Conservation (phyloP, 2,113 vertebrate genomes). For the Thalassarche chlororhynchos region DNA sequence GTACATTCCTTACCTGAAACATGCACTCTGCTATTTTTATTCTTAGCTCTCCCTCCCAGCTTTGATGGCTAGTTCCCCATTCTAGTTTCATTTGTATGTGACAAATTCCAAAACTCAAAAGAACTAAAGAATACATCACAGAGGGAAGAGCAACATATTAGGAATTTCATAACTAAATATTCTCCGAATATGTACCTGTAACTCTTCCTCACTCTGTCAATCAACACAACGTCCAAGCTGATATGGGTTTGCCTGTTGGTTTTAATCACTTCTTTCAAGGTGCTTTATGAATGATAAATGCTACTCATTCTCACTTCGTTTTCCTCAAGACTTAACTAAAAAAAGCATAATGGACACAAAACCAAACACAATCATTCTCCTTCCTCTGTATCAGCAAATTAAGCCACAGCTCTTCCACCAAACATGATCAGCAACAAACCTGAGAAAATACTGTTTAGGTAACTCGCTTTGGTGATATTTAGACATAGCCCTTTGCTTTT, state of each 20-base stretch:
- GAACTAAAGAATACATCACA: not conserved
- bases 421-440: not conserved
- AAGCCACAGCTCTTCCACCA: not conserved
- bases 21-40: not conserved
- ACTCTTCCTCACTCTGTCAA: not conserved
- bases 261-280: not conserved
- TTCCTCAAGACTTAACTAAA: not conserved
- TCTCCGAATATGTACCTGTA: not conserved
- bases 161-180: not conserved
- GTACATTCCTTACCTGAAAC: not conserved
- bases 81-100: not conserved
- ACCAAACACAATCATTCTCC: not conserved
- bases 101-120: not conserved
- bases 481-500: not conserved
- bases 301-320: not conserved
- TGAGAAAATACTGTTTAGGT: not conserved
- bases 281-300: not conserved
- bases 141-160: not conserved
- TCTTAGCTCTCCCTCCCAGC: not conserved
- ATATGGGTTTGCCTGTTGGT: accelerated
- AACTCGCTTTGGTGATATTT: not conserved
- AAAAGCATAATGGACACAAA: not conserved
- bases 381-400: not conserved
- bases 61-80: not conserved
- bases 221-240: not conserved